phyloP scores from a whole-genome alignment of 1,140 invertebrate species.

The Homalodisca vitripennis region DNA sequence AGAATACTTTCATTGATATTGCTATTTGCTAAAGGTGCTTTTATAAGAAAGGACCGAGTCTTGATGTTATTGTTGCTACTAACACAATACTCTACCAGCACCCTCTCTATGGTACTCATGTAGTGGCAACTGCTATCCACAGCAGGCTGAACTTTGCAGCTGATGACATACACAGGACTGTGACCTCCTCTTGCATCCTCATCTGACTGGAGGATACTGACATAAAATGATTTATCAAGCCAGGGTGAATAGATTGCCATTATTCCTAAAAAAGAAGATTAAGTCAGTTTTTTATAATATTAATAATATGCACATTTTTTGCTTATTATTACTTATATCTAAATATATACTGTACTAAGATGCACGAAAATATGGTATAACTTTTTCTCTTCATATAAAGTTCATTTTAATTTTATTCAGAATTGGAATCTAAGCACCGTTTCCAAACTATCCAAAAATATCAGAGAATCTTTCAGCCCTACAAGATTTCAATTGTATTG shows the following conservation, averaged over 20 bases:
- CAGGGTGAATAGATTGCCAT: neutral
- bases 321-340: no score
- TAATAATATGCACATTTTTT: no score
- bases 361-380: no score
- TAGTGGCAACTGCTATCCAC: slow-evolving; percentile 27
- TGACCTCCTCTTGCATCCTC: neutral
- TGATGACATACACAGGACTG: neutral
- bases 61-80: neutral
- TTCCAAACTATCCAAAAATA: no score
- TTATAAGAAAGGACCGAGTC: neutral
- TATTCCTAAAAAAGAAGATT: neutral
- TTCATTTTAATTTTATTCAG: no score
- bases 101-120: slow-evolving; percentile 19
- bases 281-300: neutral
- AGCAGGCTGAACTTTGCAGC: neutral
- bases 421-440: no score
- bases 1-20: neutral
- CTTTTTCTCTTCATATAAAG: no score
- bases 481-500: no score
- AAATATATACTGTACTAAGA: no score
- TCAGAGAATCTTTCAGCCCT: no score
- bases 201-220: neutral
- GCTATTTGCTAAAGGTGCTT: neutral
- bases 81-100: slow-evolving; percentile 1
- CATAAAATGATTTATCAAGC: neutral